These are phyloP conservation scores for Drosophila subsilvestris DNA, from an alignment of 2,888 invertebrate species.

Conservation along the genomic window DNA sequence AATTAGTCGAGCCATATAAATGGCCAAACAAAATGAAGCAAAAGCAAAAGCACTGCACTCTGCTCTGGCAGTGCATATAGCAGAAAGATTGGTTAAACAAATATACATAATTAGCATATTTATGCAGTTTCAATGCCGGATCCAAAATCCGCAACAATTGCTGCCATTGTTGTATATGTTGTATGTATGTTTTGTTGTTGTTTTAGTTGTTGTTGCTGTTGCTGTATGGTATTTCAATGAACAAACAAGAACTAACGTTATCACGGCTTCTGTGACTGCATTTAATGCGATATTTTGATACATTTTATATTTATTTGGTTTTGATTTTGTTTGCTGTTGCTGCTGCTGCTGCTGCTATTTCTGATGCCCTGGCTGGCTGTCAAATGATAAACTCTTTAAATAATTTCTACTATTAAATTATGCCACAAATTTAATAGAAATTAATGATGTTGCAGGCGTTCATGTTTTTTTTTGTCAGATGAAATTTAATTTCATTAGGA, in stretches of 20 bases:
- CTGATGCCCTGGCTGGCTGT: constrained; percentile 24
- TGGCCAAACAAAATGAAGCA: constrained; percentile 48
- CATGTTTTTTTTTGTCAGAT: too few species aligned
- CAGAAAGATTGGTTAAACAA: constrained; percentile 46
- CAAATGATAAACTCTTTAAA: constrained; percentile 42
- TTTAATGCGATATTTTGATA: constrained; percentile 24
- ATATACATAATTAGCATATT: constrained; percentile 51
- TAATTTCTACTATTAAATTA: neutral
- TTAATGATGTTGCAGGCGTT: neutral
- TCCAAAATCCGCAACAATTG: constrained; percentile 23
- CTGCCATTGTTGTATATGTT: constrained; percentile 19
- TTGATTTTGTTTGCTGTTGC: constrained; percentile 17
- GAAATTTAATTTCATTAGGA: too few species aligned
- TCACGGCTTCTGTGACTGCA: constrained; percentile 41
- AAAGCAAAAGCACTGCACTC: constrained; percentile 28
- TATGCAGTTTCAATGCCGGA: constrained; percentile 29
- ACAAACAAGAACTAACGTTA: constrained; percentile 44
- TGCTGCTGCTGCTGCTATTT: neutral
- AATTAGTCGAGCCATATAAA: constrained; percentile 58
- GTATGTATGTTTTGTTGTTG: too few species aligned
- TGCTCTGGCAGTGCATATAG: constrained; percentile 13
- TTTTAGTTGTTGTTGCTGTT: constrained; percentile 6
- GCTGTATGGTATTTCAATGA: constrained; percentile 22
- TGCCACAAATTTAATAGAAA: neutral
- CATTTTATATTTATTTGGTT: constrained; percentile 30